Percentiles rank a stretch among this genome's conserved stretches.
Evolutionary conservation across 1,140 invertebrate genomes (phyloP).

Genomic region (Belonocnema kinseyi): DNA sequence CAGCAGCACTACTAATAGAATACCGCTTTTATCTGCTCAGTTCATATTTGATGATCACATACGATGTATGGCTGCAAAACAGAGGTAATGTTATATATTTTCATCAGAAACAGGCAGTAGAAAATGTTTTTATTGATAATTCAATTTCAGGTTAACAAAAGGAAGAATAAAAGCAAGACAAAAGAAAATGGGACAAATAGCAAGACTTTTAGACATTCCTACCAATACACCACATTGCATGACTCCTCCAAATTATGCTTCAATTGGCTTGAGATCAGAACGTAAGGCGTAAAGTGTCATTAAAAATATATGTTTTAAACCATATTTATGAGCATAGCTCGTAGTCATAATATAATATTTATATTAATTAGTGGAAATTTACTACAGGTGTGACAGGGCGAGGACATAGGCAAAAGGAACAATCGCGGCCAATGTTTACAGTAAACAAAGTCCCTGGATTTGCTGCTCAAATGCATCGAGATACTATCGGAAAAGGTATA

Average conservation of each 20-base stretch:
- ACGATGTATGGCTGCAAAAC: conserved; percentile 96
- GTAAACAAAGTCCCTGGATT: conserved; percentile 82
- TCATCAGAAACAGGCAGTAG: conserved; percentile 36
- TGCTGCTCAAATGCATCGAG: conserved; percentile 79
- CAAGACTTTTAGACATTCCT: conserved; percentile 90
- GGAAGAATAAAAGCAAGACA: conserved; percentile 96
- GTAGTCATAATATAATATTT: conserved; percentile 23
- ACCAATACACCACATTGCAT: conserved; percentile 78
- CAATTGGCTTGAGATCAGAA: conserved; percentile 65
- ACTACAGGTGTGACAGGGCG: conserved; percentile 68
- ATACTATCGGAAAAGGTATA: conserved; percentile 57
- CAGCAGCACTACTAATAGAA: conserved; percentile 79
- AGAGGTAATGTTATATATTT: conserved; percentile 79
- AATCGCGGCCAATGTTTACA: conserved; percentile 77
- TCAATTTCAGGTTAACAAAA: conserved; percentile 81
- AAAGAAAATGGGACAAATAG: conserved; percentile 97
- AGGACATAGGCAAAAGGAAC: conserved; percentile 76
- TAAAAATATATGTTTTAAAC: not conserved
- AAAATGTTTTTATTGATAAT: conserved; percentile 10
- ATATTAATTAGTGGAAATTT: not conserved
- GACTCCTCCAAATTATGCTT: conserved; percentile 74
- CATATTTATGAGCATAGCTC: conserved; percentile 2
- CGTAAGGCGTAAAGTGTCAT: conserved; percentile 54
- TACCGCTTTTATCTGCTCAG: conserved; percentile 90
- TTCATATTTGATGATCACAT: conserved; percentile 99